phyloP scores from a whole-genome alignment of 2,797 vertebrate species.

The Salarias fasciatus region DNA sequence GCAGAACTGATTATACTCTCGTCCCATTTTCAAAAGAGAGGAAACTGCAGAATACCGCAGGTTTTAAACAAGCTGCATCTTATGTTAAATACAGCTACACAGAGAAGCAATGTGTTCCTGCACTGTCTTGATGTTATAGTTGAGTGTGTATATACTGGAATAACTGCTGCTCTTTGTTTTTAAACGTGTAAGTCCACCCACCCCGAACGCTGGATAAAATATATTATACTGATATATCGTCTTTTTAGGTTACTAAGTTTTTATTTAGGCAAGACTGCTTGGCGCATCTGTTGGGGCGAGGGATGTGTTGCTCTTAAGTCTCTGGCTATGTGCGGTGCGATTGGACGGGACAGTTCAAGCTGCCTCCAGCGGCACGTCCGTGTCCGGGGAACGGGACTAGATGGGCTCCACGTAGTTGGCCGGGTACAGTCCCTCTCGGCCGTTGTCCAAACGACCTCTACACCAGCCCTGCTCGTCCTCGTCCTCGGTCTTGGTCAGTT shows the following conservation, averaged over 20 bases:
- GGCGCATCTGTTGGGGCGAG: slow-evolving; percentile 80
- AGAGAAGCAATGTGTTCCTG: slow-evolving; percentile 81
- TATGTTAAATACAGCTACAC: slow-evolving; percentile 76
- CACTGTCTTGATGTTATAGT: slow-evolving; percentile 72
- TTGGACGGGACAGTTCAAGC: slow-evolving; percentile 93
- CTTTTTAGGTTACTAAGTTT: slow-evolving; percentile 86
- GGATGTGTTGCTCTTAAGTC: slow-evolving; percentile 84
- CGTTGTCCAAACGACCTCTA: slow-evolving; percentile 95
- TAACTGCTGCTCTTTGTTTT: slow-evolving; percentile 75
- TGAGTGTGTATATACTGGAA: slow-evolving; percentile 76
- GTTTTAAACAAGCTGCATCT: slow-evolving; percentile 78
- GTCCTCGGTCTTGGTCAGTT: slow-evolving; percentile 95
- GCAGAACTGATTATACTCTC: slow-evolving; percentile 72
- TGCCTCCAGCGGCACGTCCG: slow-evolving; percentile 86
- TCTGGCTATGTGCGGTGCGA: slow-evolving; percentile 86
- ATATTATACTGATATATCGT: slow-evolving; percentile 80
- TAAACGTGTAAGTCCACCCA: slow-evolving; percentile 72
- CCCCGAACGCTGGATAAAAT: slow-evolving; percentile 79
- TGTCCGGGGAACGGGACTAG: slow-evolving; percentile 78
- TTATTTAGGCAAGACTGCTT: slow-evolving; percentile 83
- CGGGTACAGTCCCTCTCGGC: slow-evolving; percentile 94
- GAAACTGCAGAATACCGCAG: slow-evolving; percentile 62
- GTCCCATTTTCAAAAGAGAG: slow-evolving; percentile 71
- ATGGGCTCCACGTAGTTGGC: slow-evolving; percentile 98
- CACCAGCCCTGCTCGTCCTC: slow-evolving; percentile 99